These are phyloP conservation scores for Menura novaehollandiae DNA, from an alignment of 2,113 vertebrate genomes.

Conservation along the genomic window DNA sequence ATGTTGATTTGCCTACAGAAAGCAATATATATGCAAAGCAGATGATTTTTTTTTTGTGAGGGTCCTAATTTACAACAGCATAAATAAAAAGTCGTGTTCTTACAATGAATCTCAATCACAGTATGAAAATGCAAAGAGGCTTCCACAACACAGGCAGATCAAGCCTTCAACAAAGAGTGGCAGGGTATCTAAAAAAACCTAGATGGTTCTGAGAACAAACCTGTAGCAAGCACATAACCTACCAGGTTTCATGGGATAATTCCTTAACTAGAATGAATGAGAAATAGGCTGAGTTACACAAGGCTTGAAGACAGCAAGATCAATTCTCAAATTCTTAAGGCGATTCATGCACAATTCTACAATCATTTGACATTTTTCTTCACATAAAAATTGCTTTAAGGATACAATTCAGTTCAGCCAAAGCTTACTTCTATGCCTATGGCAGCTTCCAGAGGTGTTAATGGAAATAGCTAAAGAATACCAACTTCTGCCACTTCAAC, in stretches of 20 bases:
- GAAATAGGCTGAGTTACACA: constrained; percentile 56
- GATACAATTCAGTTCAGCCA: constrained; percentile 41
- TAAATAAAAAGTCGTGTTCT: constrained; percentile 21
- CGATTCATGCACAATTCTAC: constrained; percentile 55
- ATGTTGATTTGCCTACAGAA: constrained; percentile 26
- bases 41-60: neutral
- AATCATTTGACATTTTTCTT: constrained; percentile 49
- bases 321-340: constrained; percentile 49
- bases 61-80: neutral
- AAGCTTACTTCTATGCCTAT: constrained; percentile 20
- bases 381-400: constrained; percentile 50
- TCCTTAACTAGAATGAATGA: constrained; percentile 65
- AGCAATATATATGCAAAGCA: constrained; percentile 2
- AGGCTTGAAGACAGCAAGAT: constrained; percentile 8
- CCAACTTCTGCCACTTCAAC: constrained; percentile 50
- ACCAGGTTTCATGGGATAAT: constrained; percentile 57
- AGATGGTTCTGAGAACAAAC: constrained; percentile 48
- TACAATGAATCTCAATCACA: constrained; percentile 11
- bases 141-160: constrained; percentile 36
- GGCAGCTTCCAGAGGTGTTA: constrained; percentile 58
- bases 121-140: constrained; percentile 9
- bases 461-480: constrained; percentile 59
- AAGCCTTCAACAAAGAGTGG: constrained; percentile 39
- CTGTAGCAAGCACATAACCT: constrained; percentile 45
- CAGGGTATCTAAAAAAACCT: neutral